Conservation (phyloP, 2,797 vertebrate genomes). For the Cryptoprocta ferox region DNA sequence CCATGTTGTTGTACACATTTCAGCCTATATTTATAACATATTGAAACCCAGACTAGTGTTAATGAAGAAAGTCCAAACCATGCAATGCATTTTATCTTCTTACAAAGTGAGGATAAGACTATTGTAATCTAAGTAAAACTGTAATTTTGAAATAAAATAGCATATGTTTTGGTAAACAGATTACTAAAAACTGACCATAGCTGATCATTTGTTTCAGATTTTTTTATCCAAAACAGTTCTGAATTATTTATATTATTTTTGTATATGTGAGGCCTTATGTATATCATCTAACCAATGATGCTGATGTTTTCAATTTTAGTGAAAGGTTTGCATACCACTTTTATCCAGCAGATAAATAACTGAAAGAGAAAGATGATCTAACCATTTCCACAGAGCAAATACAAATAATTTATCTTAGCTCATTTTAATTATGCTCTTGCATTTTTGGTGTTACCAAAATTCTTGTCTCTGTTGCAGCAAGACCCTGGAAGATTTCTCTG, state of each 20-base stretch:
- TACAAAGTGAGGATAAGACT: background rate
- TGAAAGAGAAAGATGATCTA: background rate
- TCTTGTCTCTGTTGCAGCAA: background rate
- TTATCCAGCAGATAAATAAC: background rate
- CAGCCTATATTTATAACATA: background rate
- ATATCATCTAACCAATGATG: background rate
- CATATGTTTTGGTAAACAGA: background rate
- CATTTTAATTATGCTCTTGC: background rate
- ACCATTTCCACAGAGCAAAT: background rate
- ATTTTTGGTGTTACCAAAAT: background rate
- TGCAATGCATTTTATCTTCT: background rate
- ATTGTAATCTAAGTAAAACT: background rate
- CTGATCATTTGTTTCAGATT: background rate
- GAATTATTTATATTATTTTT: background rate
- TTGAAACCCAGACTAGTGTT: background rate
- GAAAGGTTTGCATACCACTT: background rate
- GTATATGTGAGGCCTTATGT: background rate
- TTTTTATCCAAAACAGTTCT: conserved; percentile 15
- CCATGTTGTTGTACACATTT: background rate
- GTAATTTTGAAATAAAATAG: background rate
- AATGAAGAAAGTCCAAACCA: background rate
- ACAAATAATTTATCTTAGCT: background rate
- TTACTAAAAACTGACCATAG: background rate
- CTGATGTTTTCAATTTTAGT: background rate
- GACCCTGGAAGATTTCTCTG: background rate